Percentiles rank a stretch among this genome's conserved stretches.
Conservation (phyloP, 1,140 invertebrate species). For the Procambarus clarkii region DNA sequence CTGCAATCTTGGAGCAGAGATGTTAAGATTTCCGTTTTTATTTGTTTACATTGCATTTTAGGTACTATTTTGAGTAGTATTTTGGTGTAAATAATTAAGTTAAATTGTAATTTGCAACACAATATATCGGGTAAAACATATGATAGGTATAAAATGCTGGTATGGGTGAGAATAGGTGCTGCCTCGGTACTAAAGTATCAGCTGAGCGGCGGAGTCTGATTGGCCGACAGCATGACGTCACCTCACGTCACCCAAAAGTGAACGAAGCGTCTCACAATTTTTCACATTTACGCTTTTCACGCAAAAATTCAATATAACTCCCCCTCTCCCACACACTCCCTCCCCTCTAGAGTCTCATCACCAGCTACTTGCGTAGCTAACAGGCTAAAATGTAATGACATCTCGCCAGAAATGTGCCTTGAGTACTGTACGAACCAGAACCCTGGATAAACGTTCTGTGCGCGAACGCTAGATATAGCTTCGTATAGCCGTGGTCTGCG, state of each 20-base stretch:
- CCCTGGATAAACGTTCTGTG: slow-evolving; percentile 26
- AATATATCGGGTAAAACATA: too few species aligned
- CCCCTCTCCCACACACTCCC: too few species aligned
- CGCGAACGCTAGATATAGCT: slow-evolving; percentile 38
- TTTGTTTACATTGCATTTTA: neutral
- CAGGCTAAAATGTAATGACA: too few species aligned
- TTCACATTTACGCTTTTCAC: slow-evolving; percentile 38
- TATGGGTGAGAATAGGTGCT: too few species aligned
- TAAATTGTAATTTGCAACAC: too few species aligned
- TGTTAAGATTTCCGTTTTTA: slow-evolving; percentile 45
- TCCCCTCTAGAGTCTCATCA: too few species aligned
- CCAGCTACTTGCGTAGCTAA: too few species aligned
- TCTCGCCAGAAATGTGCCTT: too few species aligned
- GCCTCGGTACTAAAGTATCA: slow-evolving; percentile 42
- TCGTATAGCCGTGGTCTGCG: slow-evolving; percentile 31
- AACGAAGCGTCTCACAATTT: slow-evolving; percentile 51
- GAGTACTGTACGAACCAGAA: neutral
- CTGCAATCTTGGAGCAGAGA: slow-evolving; percentile 30
- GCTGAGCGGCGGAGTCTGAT: slow-evolving; percentile 34
- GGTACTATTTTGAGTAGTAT: neutral
- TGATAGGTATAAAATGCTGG: too few species aligned
- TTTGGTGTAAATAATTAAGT: too few species aligned
- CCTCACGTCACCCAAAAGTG: slow-evolving; percentile 47
- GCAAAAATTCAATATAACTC: too few species aligned
- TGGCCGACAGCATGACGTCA: slow-evolving; percentile 52